Evolutionary conservation across 2,888 invertebrate genomes (phyloP), one percentile per base, ranked within the genome.

Genomic region (Lucinisca nassula): DNA sequence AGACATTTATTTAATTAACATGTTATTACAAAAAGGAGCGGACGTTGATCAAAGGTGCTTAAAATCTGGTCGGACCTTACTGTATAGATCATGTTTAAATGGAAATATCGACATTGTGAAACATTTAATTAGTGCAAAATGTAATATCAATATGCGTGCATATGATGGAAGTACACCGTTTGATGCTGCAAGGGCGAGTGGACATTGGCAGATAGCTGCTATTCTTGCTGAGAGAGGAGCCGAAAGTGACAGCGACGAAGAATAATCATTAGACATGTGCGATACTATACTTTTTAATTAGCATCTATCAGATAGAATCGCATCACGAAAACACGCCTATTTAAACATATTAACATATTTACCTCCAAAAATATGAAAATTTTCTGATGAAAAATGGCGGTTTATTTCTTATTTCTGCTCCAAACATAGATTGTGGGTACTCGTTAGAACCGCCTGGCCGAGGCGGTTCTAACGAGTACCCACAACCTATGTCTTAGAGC

Each of bases 131-230:
- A 70, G 27, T 14, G 14, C 74, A 21, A 40, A n/a, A n/a, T 85
- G 87, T 79, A 61, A 92, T 51, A 75, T 92, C 3, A 86, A 90
- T 72, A 80, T 83, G 14, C 78, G 82, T 12, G 81, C 89, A 0
- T 90, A 82, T 70, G 89, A 85, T 55, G 84, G 82, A 30, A 49
- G 32, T 21, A 88, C 90, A 3, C 87, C 91, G 10, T 85, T 88
- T 61, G 85, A 88, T n/a, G 38, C 87, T 67, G 91, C 91, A 10
- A 58, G 89, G 14, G 83, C 76, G 24, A 55, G 82, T 12, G 77
- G 81, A 24, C 79, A 85, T 38, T 40, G 35, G 55, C 77, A 82
- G 27, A 79, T 91, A n/a, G 58, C 72, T 21, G 40, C 45, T 27
- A 21, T 77, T 1, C 76, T 90, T 55, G 85, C 84, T 24, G 72